Evolutionary conservation across 2,113 vertebrate genomes (phyloP).

Genomic region (Agelaius tricolor): DNA sequence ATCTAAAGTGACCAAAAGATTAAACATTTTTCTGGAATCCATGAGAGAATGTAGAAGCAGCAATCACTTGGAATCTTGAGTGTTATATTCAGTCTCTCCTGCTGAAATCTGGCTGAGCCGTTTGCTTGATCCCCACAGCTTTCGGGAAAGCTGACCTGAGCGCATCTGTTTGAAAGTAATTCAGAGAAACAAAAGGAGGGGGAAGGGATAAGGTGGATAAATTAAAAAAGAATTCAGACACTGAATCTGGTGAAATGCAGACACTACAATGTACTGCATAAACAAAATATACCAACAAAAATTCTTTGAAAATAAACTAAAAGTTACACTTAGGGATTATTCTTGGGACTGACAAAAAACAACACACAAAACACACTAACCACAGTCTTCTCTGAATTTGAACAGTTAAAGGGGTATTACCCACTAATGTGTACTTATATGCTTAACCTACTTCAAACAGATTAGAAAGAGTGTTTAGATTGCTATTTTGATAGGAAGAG

Average conservation of each 20-base stretch:
- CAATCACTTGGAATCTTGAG: constrained; percentile 83
- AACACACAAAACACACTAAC: not conserved
- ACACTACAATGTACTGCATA: constrained; percentile 35
- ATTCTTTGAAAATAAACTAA: constrained; percentile 22
- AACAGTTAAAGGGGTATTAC: not conserved
- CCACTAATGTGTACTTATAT: not conserved
- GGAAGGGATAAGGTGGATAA: constrained; percentile 64
- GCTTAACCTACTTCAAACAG: not conserved
- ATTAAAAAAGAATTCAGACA: constrained; percentile 64
- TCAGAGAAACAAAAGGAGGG: constrained; percentile 71
- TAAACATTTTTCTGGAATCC: constrained; percentile 66
- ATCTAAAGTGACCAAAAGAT: constrained; percentile 66
- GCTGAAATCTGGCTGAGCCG: constrained; percentile 93
- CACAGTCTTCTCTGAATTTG: not conserved
- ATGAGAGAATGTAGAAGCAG: constrained; percentile 58
- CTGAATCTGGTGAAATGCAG: constrained; percentile 66
- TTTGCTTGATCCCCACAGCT: constrained; percentile 97
- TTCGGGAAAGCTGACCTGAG: constrained; percentile 93
- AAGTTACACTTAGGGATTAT: constrained; percentile 29
- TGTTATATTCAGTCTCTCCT: constrained; percentile 94
- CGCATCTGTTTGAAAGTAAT: constrained; percentile 89
- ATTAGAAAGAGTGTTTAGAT: not conserved
- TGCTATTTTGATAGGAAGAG: not conserved
- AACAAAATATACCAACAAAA: constrained; percentile 44
- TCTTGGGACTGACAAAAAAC: constrained; percentile 28